Evolutionary conservation across 2,113 vertebrate species (phyloP), one percentile per base, ranked within the genome.

Genomic region (Bubo scandiacus): DNA sequence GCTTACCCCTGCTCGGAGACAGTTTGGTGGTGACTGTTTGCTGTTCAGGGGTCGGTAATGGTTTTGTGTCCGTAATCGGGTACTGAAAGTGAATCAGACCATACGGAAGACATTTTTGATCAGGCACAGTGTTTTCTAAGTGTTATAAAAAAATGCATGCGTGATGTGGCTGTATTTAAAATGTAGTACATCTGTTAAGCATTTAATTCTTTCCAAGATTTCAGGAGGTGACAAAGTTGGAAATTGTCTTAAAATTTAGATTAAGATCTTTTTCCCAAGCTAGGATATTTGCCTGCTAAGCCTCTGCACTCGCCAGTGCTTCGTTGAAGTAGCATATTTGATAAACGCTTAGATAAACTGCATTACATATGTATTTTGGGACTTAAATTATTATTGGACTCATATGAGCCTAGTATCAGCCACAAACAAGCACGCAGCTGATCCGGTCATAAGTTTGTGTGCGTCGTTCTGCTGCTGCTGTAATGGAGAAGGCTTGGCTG

Each of bases 201-300:
- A 18, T 92, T 92, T 86, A 54, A 75, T 94, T 95, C 93, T 90
- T 73, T 95, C 86, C 89, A 94, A 92, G 89, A 94, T 92, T 94
- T 94, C 81, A 62, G 78, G 77, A 92, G 94, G 90, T 95, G 93
- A 88, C 68, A 81, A 79, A 93, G 81, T 89, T 94, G 89, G 81
- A 94, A 94, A 73, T 80, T 32, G 40, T 80, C 75, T 96, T 62
- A 63, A 93, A 92, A 81, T 83, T 62, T 29, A 93, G 77, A 80
- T 80, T 3, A 49, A 90, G 78, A 38, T 63, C 63, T 88, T 68
- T 71, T 29, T 58, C 77, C 58, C 38, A 32, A 78, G 73, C 88
- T 63, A 82, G 42, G 80, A 66, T 86, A n/a, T 81, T 90, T 78
- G 68, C 68, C 45, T 84, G 57, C 36, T 62, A 6, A n/a, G 18